Conservation (phyloP, 2,113 vertebrate genomes). For the Scalopus aquaticus region DNA sequence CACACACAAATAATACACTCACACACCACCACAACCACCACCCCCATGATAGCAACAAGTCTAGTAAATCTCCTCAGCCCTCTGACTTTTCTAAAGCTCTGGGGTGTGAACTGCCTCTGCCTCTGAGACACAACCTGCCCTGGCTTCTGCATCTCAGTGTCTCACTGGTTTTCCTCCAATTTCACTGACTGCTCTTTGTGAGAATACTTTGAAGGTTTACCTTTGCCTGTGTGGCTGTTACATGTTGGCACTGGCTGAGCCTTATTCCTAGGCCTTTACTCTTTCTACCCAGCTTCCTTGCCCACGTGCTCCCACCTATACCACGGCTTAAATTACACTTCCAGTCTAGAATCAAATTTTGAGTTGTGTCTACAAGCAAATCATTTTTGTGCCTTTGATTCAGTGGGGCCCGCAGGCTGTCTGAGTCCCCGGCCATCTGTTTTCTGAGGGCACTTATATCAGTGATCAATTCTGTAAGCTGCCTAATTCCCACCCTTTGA, state of each 20-base stretch:
- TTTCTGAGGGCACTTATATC: too few species aligned
- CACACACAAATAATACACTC: not conserved
- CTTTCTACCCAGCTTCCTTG: not conserved
- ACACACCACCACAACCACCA: not conserved
- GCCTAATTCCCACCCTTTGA: not conserved
- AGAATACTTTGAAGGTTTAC: not conserved
- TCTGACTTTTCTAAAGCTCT: not conserved
- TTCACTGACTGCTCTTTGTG: not conserved
- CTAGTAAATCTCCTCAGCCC: not conserved
- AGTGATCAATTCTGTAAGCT: not conserved
- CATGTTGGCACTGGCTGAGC: not conserved
- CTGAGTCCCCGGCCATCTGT: too few species aligned
- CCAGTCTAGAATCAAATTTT: not conserved
- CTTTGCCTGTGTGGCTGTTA: rapidly evolving
- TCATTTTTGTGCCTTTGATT: too few species aligned
- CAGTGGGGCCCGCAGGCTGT: rapidly evolving
- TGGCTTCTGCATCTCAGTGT: not conserved
- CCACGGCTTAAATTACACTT: not conserved
- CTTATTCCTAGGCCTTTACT: not conserved
- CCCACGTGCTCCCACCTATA: too few species aligned
- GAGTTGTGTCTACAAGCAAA: too few species aligned
- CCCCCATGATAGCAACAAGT: too few species aligned
- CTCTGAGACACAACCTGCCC: not conserved
- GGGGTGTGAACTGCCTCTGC: too few species aligned
- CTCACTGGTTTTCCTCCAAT: not conserved